Evolutionary conservation across 2,888 invertebrate genomes (phyloP).

Genomic region (Pachymerium ferrugineum): DNA sequence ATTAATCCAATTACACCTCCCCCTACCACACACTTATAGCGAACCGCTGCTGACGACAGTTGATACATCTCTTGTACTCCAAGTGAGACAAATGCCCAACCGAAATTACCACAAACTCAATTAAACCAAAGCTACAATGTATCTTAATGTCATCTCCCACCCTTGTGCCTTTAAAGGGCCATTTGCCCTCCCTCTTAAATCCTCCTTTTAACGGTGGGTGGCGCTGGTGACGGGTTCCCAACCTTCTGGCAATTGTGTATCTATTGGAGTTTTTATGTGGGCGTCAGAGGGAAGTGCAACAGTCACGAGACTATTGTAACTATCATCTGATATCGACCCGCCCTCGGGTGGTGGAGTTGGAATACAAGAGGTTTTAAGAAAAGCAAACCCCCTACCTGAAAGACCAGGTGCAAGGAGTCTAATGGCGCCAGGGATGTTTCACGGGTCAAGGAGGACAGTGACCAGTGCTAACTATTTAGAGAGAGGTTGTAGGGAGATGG

Average conservation of each 20-base stretch:
- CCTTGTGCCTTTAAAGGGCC: background rate
- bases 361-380: background rate
- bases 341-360: background rate
- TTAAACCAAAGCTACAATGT: background rate
- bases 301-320: background rate
- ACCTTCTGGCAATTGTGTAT: background rate
- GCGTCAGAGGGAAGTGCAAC: background rate
- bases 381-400: background rate
- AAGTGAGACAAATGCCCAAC: background rate
- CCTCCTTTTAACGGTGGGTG: background rate
- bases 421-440: conserved; percentile 4
- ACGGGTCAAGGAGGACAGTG: conserved; percentile 7
- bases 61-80: background rate
- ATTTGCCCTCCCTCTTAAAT: background rate
- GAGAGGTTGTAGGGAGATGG: background rate
- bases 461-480: background rate
- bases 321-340: conserved; percentile 12
- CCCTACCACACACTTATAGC: background rate
- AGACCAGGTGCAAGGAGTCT: background rate
- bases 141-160: background rate
- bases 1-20: background rate
- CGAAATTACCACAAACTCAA: background rate
- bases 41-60: background rate
- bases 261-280: background rate
- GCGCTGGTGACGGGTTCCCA: background rate